Evolutionary conservation across 2,797 vertebrate genomes (phyloP), one percentile per base, ranked within the genome.

Genomic region (Mastacembelus armatus): DNA sequence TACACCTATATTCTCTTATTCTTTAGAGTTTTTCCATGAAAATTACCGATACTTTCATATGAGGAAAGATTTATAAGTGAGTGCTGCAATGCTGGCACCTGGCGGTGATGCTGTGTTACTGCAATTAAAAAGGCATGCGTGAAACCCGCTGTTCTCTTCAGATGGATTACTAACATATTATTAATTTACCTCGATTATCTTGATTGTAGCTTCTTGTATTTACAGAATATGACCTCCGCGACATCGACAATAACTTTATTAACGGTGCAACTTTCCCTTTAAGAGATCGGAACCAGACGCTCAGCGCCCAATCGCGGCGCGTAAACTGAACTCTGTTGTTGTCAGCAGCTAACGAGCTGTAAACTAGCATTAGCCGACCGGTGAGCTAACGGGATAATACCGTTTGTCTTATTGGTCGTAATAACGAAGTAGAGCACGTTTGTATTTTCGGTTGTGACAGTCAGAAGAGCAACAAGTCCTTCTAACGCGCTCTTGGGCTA

Each of bases 311-410:
- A 76, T 83, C 22, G 78, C 87, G 89, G 93, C 93, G 93, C 87
- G 92, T 80, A 93, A 93, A 92, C 89, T 86, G 64, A 94, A 92
- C 19, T 60, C 43, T 69, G 78, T 87, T 92, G 85, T 88, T 83
- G 79, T 88, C 56, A 81, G 76, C 78, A 66, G 43, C 75, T 18
- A 4, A 80, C 50, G 74, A 64, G 27, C 22, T 10, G 29, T 29
- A 12, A 52, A 77, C 69, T 86, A 85, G 27, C 32, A n/a, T 48
- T 72, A 77, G 69, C 40, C 7, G 1, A 14, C 36, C 26, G 35
- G 12, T 4, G 6, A 65, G 38, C 38, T 44, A 71, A 26, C n/a
- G 2, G 21, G 5, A 2, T 1, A 1, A 0, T 19, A 7, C 1
- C 11, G 26, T 16, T 12, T 9, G 8, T 26, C 3, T 24, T 2